Conservation (phyloP, 2,797 vertebrate genomes). For the Sternotherus odoratus region DNA sequence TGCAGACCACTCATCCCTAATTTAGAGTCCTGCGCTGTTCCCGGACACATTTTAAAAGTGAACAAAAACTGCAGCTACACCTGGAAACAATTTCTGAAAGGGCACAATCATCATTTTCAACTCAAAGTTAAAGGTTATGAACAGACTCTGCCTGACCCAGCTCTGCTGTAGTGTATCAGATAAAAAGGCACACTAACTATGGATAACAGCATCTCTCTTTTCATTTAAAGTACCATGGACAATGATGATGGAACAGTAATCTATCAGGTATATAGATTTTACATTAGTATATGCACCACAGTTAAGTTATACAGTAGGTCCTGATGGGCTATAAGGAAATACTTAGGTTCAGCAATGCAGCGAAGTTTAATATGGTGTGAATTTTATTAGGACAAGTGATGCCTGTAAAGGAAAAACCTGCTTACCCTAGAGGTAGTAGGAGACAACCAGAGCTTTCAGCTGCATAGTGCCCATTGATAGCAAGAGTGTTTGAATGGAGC, state of each 20-base stretch:
- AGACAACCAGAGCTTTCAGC: neutral
- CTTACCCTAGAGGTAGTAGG: neutral
- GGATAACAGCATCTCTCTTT: neutral
- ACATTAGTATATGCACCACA: neutral
- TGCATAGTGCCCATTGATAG: neutral
- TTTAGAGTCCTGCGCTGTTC: neutral
- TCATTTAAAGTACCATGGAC: neutral
- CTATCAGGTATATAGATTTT: neutral
- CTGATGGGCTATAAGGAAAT: neutral
- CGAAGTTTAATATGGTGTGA: neutral
- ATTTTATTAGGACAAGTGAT: neutral
- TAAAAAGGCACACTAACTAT: neutral
- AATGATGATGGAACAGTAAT: neutral
- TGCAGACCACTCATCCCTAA: neutral
- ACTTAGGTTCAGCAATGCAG: neutral
- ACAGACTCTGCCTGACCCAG: neutral
- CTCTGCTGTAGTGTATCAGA: neutral
- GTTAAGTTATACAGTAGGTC: neutral
- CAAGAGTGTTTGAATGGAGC: neutral
- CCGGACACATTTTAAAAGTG: neutral
- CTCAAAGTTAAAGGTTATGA: neutral
- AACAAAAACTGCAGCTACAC: neutral
- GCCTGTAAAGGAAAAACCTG: neutral
- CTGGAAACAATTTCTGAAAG: neutral
- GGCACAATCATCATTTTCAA: neutral